A percentile compares a stretch with the other conserved stretches of the same genome.
Evolutionary conservation across 2,113 vertebrate species (phyloP).

Genomic region (Lycaon pictus): DNA sequence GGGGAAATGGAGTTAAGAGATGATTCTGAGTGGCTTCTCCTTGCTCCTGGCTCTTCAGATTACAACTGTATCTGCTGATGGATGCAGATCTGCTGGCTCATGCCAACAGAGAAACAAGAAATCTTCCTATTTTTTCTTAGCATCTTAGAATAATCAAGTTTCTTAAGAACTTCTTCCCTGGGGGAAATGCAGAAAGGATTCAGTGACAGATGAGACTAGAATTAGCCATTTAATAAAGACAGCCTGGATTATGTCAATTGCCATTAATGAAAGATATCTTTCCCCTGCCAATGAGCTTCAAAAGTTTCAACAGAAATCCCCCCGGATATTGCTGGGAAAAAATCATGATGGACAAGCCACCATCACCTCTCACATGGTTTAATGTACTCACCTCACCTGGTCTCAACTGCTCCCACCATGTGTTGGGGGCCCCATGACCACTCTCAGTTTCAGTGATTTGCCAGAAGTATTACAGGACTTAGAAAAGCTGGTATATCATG

Average conservation of each 20-base stretch:
- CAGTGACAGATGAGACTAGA: not conserved
- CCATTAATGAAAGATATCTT: not conserved
- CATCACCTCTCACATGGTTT: not conserved
- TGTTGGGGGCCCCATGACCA: not conserved
- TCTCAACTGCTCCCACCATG: not conserved
- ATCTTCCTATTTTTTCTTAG: not conserved
- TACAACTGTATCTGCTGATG: no score
- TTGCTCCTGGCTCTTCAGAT: not conserved
- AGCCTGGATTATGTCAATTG: not conserved
- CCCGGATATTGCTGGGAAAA: not conserved
- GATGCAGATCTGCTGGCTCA: not conserved
- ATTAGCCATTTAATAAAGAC: not conserved
- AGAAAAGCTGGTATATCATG: not conserved
- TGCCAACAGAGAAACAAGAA: not conserved
- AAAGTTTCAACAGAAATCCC: not conserved
- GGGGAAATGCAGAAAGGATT: not conserved
- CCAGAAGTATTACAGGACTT: not conserved
- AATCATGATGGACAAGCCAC: not conserved
- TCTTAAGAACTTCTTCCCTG: slow-evolving; percentile 33
- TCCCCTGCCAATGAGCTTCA: not conserved
- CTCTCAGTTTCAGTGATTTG: not conserved
- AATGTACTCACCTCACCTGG: not conserved
- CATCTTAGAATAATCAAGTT: not conserved
- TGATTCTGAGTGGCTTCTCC: not conserved
- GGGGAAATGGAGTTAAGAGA: not conserved